phyloP scores from a whole-genome alignment of 2,888 invertebrate species.

The Stenolophus ochropezus region DNA sequence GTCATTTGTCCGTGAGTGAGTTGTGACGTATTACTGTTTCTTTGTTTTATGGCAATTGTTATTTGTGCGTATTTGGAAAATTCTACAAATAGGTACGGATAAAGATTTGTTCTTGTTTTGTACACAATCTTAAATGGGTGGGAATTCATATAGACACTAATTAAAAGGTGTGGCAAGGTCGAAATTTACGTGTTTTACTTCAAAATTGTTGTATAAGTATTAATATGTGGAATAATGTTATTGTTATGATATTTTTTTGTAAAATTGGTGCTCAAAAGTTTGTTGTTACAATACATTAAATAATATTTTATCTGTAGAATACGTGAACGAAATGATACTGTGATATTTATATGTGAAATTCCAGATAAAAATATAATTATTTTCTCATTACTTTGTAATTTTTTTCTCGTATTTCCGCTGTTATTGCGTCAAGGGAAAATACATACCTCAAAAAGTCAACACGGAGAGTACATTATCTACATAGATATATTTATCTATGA shows the following conservation, averaged over 20 bases:
- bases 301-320: background rate
- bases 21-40: background rate
- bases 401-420: background rate
- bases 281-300: too few relatives aligned
- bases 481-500: background rate
- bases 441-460: background rate
- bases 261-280: background rate
- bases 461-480: background rate
- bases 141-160: background rate
- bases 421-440: background rate
- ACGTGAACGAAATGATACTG: background rate
- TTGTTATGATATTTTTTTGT: background rate
- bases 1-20: background rate
- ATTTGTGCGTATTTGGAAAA: background rate
- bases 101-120: background rate
- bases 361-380: background rate
- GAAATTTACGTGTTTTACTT: background rate
- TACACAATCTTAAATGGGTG: background rate
- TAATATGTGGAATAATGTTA: too few relatives aligned
- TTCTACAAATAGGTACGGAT: too few relatives aligned
- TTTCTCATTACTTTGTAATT: background rate
- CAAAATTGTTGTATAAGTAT: too few relatives aligned
- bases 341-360: background rate
- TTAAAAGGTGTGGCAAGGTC: background rate
- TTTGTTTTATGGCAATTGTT: background rate